Percentiles rank a stretch among this genome's conserved stretches.
These are phyloP conservation scores for Rhynchopsitta pachyrhyncha DNA, from an alignment of 2,113 vertebrate species.

Conservation along the genomic window DNA sequence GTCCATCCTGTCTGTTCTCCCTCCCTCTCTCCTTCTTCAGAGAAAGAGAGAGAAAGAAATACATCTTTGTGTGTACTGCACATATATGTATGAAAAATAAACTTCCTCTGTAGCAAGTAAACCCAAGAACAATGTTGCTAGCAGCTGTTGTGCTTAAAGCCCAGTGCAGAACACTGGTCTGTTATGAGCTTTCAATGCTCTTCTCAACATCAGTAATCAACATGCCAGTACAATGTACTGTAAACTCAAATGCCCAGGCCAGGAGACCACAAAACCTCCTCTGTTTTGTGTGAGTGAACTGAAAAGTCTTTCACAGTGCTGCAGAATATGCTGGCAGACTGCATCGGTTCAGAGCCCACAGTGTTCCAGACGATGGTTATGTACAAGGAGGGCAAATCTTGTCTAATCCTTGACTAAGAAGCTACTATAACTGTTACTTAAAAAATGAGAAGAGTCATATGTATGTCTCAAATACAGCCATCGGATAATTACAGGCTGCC, in stretches of 20 bases:
- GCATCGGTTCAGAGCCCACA: neutral
- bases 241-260: neutral
- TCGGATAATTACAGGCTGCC: neutral
- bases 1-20: neutral
- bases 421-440: slow-evolving; percentile 12
- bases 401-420: slow-evolving; percentile 9
- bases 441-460: neutral
- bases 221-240: neutral
- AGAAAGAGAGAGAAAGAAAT: neutral
- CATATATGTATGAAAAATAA: slow-evolving; percentile 7
- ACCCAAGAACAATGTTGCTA: slow-evolving; percentile 24
- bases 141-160: slow-evolving; percentile 26
- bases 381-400: slow-evolving; percentile 25
- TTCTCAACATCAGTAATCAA: slow-evolving; percentile 25
- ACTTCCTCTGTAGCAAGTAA: slow-evolving; percentile 3
- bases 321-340: neutral
- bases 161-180: neutral
- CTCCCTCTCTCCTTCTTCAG: neutral
- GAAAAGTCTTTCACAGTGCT: slow-evolving; percentile 34
- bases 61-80: neutral
- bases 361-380: neutral
- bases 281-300: neutral
- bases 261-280: slow-evolving; percentile 43
- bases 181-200: slow-evolving; percentile 26
- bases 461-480: neutral